Conservation (phyloP, 2,113 vertebrate genomes). For the Sander vitreus region DNA sequence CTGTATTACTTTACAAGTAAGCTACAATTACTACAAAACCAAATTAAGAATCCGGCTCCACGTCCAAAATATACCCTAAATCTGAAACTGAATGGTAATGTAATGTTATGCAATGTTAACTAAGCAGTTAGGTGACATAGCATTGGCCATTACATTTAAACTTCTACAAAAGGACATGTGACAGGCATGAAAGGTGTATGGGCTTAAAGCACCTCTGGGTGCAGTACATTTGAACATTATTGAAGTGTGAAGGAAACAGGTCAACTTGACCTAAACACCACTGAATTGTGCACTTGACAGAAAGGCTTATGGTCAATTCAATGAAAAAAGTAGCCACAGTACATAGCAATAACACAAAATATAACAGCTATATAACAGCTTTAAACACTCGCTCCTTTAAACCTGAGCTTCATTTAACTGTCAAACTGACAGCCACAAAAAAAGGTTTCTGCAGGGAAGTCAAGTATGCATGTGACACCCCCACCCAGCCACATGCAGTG, state of each 20-base stretch:
- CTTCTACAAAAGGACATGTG: constrained; percentile 34
- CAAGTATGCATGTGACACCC: constrained; percentile 46
- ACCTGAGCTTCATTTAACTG: constrained; percentile 70
- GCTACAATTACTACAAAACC: too few relatives aligned
- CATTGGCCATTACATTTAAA: constrained; percentile 41
- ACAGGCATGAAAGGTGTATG: constrained; percentile 4
- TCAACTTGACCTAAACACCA: constrained; percentile 55
- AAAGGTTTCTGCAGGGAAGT: constrained; percentile 64
- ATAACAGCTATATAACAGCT: constrained; percentile 58
- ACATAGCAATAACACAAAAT: constrained; percentile 66
- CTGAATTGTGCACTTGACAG: constrained; percentile 59
- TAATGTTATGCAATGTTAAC: too few relatives aligned
- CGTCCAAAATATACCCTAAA: too few relatives aligned
- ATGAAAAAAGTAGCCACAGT: constrained; percentile 33
- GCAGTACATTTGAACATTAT: constrained; percentile 34
- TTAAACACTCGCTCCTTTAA: constrained; percentile 70
- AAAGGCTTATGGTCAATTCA: constrained; percentile 62
- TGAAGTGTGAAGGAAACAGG: constrained; percentile 53
- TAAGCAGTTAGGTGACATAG: neutral
- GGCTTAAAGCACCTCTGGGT: constrained; percentile 31
- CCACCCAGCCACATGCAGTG: neutral
- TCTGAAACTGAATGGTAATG: too few relatives aligned
- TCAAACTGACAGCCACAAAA: constrained; percentile 68
- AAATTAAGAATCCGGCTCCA: too few relatives aligned
- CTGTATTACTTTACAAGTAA: too few relatives aligned